phyloP scores from a whole-genome alignment of 1,140 invertebrate species.

The Meloidogyne chitwoodi region DNA sequence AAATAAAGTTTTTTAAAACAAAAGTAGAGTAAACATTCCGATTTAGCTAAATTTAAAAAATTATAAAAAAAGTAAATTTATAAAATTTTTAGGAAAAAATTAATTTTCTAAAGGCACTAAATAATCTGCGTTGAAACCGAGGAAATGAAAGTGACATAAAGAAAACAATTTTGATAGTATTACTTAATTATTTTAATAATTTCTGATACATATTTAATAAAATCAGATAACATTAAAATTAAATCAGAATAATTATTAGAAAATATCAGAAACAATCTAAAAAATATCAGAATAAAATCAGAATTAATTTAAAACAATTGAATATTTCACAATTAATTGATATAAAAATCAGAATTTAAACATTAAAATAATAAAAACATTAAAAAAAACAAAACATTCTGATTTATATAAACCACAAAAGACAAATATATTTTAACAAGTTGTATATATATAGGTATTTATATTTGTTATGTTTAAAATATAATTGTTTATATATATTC shows the following conservation, averaged over 20 bases:
- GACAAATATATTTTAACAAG: background rate
- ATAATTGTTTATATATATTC: background rate
- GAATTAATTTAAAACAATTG: background rate
- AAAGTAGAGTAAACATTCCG: background rate
- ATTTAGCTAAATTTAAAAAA: background rate
- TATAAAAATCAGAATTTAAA: background rate
- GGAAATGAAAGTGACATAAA: too few species aligned
- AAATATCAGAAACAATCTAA: too few species aligned
- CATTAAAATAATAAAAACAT: background rate
- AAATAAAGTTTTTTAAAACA: background rate
- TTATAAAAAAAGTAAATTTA: background rate
- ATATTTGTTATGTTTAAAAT: background rate
- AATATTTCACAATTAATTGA: background rate
- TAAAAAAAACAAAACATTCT: background rate
- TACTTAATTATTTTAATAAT: background rate
- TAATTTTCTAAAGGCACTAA: too few species aligned
- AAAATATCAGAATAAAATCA: too few species aligned
- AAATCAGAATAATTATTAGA: too few species aligned
- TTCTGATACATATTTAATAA: background rate
- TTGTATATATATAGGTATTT: background rate
- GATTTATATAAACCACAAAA: background rate
- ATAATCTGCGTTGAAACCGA: too few species aligned
- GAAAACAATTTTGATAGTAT: background rate
- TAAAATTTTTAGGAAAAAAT: too few species aligned
- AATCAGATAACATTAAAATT: too few species aligned